Base-by-base conservation (phyloP, 2,888 invertebrate genomes). In the Hyalella azteca region DNA sequence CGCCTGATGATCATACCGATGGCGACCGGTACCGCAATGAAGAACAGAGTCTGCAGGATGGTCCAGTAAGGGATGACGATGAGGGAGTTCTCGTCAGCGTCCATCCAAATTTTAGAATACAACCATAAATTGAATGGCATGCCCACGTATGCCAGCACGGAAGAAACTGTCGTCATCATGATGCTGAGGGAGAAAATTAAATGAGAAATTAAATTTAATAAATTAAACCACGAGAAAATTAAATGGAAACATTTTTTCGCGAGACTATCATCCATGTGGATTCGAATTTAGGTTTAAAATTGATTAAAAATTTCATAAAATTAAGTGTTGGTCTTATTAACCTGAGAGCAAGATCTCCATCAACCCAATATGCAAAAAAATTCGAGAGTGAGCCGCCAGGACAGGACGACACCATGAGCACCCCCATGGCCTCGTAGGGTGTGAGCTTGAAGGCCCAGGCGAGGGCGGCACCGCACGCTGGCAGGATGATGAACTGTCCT, bases 291-390 rank as follows among this genome's bases (percentile, higher is more conserved):
- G n/a, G n/a, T n/a, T n/a, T n/a, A n/a, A n/a, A n/a, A n/a, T n/a
- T n/a, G n/a, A n/a, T n/a, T n/a, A n/a, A n/a, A n/a, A n/a, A n/a
- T n/a, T n/a, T n/a, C n/a, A n/a, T n/a, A n/a, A n/a, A n/a, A n/a
- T n/a, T n/a, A n/a, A n/a, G n/a, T n/a, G n/a, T n/a, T n/a, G n/a
- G n/a, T n/a, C n/a, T n/a, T n/a, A n/a, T n/a, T n/a, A n/a, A 83
- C 83, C 83, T 82, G 49, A 83, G 81, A 40, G 81, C 83, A 15
- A 83, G 41, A 54, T 82, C 83, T 0, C 83, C 83, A 26, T 83
- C 81, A n/a, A 50, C 73, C 83, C 83, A 83, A 59, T 49, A 83
- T n/a, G 83, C 81, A 73, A 83, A 81, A 79, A 83, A 83, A 50
- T 83, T 83, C 13, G 83, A 82, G 78, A 83, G 79, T 32, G 83